Evolutionary conservation across 1,140 invertebrate genomes (phyloP), one percentile per base, ranked within the genome.

Genomic region (Teleopsis dalmanni): DNA sequence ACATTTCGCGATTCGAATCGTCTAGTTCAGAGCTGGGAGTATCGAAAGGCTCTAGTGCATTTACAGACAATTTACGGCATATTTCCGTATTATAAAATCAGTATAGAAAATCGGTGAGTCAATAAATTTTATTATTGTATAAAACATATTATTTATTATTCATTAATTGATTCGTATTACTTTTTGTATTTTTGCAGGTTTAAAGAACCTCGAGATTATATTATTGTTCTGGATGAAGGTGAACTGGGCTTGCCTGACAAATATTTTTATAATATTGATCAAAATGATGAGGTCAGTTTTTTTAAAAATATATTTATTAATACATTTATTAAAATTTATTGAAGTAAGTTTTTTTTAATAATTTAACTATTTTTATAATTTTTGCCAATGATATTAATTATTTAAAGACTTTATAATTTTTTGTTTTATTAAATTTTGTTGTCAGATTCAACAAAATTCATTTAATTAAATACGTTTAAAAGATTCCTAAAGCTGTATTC

Each of bases 181-280:
- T 3, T 37, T 27, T 27, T 33, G 18, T 16, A n/a, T 13, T 33
- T 33, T 48, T 48, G 9, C 10, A 60, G 58, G 19, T 67, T 56
- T 25, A 67, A 47, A 9, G 57, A 62, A 46, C 65, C 65, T 2
- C 60, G 66, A 23, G 65, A 68, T 33, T 69, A 66, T 48, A 59
- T 70, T 16, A 67, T 70, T 23, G 64, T 62, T 7, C 47, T 70
- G 48, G 62, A 62, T 26, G 66, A 65, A 47, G 67, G 67, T 6
- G 60, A 70, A 18, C 37, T 67, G 6, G 67, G 67, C 13, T 50
- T 70, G 49, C 67, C 67, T 16, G 56, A 70, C 52, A 60, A 70
- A 43, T 65, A 64, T 29, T 67, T 70, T 42, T 70, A 70, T 40
- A 62, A 56, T 47, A 51, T 48, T 23, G 57, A 65, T 48, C 57